A percentile compares a stretch with the other conserved stretches of the same genome.
phyloP scores from a whole-genome alignment of 2,797 vertebrate species.

The Eupleurogrammus muticus region DNA sequence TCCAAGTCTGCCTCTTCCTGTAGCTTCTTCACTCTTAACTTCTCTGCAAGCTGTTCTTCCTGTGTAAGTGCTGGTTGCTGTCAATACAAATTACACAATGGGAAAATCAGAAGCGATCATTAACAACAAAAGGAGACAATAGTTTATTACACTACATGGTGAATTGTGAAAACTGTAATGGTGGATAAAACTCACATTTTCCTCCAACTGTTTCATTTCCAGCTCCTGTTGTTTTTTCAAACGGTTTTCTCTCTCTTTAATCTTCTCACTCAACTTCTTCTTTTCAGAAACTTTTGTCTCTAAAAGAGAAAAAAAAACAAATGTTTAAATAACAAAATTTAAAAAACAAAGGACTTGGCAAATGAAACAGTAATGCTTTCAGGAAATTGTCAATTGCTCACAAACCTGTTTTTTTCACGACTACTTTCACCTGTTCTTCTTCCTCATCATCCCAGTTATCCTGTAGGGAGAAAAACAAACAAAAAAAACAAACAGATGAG shows the following conservation, averaged over 20 bases:
- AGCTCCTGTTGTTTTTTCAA: slow-evolving; percentile 88
- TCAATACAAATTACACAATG: slow-evolving; percentile 65
- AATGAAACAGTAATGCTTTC: not conserved
- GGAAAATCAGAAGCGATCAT: slow-evolving; percentile 10
- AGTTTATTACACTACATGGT: not conserved
- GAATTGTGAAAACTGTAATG: not conserved
- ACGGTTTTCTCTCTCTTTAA: slow-evolving; percentile 94
- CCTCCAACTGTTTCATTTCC: slow-evolving; percentile 73
- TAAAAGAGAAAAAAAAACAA: slow-evolving; percentile 63
- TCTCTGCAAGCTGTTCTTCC: slow-evolving; percentile 92
- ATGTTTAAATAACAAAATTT: not conserved
- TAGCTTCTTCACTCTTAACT: slow-evolving; percentile 91
- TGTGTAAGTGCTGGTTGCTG: slow-evolving; percentile 83
- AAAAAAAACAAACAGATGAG: slow-evolving; percentile 4
- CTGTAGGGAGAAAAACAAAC: slow-evolving; percentile 77
- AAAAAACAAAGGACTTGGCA: not conserved
- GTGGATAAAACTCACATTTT: slow-evolving; percentile 77
- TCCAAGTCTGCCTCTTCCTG: slow-evolving; percentile 96
- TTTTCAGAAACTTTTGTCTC: slow-evolving; percentile 93
- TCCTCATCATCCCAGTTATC: slow-evolving; percentile 99
- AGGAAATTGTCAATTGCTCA: not conserved
- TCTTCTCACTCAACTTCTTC: slow-evolving; percentile 95
- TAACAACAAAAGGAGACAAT: not conserved
- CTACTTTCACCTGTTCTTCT: slow-evolving; percentile 86
- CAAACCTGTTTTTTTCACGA: slow-evolving; percentile 86